A percentile compares a stretch with the other conserved stretches of the same genome.
These are phyloP conservation scores for Gymnoscopelus microlampas DNA, from an alignment of 2,797 vertebrate species.

Conservation along the genomic window DNA sequence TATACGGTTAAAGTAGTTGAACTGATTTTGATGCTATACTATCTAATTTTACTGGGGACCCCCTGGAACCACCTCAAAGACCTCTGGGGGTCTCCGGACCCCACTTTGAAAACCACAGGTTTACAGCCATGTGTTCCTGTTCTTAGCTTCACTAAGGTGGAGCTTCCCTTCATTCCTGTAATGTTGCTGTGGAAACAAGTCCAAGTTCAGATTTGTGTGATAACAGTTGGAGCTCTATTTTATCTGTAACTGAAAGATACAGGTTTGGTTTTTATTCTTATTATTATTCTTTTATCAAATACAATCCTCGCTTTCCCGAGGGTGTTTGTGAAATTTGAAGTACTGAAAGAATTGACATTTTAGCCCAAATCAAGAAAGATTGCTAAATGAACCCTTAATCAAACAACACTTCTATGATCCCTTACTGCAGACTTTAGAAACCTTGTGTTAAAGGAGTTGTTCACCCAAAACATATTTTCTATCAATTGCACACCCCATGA, in stretches of 20 bases:
- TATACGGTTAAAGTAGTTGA: no score
- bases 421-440: slow-evolving; percentile 27
- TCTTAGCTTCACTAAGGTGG: slow-evolving; percentile 35
- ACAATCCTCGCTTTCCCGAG: slow-evolving; percentile 4
- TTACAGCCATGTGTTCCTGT: slow-evolving; percentile 44
- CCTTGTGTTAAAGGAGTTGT: neutral
- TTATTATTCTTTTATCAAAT: slow-evolving; percentile 27
- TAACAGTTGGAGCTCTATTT: slow-evolving; percentile 48
- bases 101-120: slow-evolving; percentile 17
- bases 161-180: slow-evolving; percentile 53
- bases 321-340: slow-evolving; percentile 17
- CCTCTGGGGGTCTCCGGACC: no score
- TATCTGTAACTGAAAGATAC: slow-evolving; percentile 42
- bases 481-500: no score
- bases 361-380: slow-evolving; percentile 25
- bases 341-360: slow-evolving; percentile 16
- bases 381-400: slow-evolving; percentile 23
- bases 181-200: slow-evolving; percentile 75
- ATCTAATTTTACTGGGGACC: no score
- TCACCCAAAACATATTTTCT: no score
- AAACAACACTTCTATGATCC: slow-evolving; percentile 15
- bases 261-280: neutral
- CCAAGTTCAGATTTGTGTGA: slow-evolving; percentile 65
- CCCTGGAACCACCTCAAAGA: no score
- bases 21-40: no score